Percentiles rank a stretch among this genome's conserved stretches.
phyloP scores from a whole-genome alignment of 2,797 vertebrate genomes.

The Anableps anableps region DNA sequence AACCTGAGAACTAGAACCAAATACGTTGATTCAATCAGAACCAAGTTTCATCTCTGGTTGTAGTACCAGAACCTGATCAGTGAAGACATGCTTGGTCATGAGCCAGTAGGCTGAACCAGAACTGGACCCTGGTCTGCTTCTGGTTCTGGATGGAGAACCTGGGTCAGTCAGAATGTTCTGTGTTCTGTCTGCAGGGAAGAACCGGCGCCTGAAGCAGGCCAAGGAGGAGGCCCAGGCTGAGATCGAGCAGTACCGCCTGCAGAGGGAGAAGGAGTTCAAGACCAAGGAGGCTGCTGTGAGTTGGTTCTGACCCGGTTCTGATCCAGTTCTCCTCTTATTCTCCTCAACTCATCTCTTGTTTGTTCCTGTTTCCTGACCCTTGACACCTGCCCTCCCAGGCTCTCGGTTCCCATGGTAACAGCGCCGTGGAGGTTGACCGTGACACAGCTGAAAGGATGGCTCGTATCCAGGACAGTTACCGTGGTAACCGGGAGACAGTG shows the following conservation, averaged over 20 bases:
- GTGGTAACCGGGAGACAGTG: constrained; percentile 79
- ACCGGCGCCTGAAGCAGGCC: constrained; percentile 94
- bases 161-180: background rate
- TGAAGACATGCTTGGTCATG: no score
- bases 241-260: constrained; percentile 95
- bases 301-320: background rate
- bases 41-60: no score
- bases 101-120: no score
- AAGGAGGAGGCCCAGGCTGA: constrained; percentile 98
- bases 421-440: constrained; percentile 83
- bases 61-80: no score
- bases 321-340: fast-evolving
- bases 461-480: constrained; percentile 80
- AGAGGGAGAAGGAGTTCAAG: constrained; percentile 97
- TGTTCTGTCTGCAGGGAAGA: constrained; percentile 82
- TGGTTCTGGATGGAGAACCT: background rate
- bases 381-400: constrained; percentile 59
- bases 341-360: background rate
- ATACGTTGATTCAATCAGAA: no score
- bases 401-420: constrained; percentile 86
- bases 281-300: constrained; percentile 94
- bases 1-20: no score
- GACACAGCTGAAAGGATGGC: constrained; percentile 80
- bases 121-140: background rate
- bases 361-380: background rate